These are phyloP conservation scores for Microcaecilia unicolor DNA, from an alignment of 2,797 vertebrate genomes.

Conservation along the genomic window DNA sequence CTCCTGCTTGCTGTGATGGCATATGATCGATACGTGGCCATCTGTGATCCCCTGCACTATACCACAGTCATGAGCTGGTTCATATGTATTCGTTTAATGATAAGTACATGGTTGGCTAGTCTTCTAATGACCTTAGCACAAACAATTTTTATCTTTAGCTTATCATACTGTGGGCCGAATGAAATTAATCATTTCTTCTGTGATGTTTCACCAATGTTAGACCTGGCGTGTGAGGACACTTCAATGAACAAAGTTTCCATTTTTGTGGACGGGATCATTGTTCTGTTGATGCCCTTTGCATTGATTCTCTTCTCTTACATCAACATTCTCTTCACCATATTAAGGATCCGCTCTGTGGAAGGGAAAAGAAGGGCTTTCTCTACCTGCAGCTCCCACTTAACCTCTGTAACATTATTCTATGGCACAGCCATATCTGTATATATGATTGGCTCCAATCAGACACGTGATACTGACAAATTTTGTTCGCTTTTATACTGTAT, in stretches of 20 bases:
- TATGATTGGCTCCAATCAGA: background rate
- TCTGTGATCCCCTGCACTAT: slow-evolving; percentile 24
- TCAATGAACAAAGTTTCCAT: slow-evolving; percentile 5
- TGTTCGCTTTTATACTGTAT: slow-evolving; percentile 1
- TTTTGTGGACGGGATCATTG: background rate
- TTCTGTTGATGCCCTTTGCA: slow-evolving; percentile 3
- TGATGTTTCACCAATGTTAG: slow-evolving; percentile 23
- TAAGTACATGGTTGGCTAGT: slow-evolving; percentile 14
- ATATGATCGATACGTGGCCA: slow-evolving; percentile 27
- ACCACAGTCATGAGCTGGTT: slow-evolving; percentile 7
- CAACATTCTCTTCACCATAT: slow-evolving; percentile 9
- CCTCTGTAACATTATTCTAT: slow-evolving; percentile 17
- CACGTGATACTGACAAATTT: background rate
- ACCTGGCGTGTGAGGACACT: slow-evolving; percentile 21
- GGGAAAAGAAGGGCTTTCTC: slow-evolving; percentile 20
- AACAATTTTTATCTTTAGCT: slow-evolving; percentile 10
- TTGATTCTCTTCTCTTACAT: slow-evolving; percentile 18
- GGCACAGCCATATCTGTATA: slow-evolving; percentile 22
- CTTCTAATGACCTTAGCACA: slow-evolving; percentile 10
- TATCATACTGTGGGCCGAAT: slow-evolving; percentile 29
- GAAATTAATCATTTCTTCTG: slow-evolving; percentile 33
- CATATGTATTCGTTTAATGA: slow-evolving; percentile 15
- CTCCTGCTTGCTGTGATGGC: slow-evolving; percentile 20
- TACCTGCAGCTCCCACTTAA: slow-evolving; percentile 26
- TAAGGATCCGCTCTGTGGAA: slow-evolving; percentile 7